Evolutionary conservation across 1,140 invertebrate genomes (phyloP), one percentile per base, ranked within the genome.

Genomic region (Gonioctena quinquepunctata): DNA sequence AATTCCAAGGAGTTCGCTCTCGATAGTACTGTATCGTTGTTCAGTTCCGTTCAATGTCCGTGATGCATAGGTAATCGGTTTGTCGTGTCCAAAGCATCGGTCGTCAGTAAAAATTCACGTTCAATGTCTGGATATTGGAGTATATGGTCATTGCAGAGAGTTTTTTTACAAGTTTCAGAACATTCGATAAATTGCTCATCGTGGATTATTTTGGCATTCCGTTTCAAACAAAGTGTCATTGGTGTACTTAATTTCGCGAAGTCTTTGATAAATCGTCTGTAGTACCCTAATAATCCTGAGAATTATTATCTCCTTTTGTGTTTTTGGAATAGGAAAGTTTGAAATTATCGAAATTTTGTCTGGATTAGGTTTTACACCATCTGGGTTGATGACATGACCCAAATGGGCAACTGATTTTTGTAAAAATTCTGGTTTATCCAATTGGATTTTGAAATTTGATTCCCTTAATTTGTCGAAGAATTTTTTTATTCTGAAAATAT

Each of bases 331-430:
- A 21, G 72, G 69, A 26, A 59, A 63, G 13, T 74, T 68, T 50
- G 18, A 18, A 26, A 74, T 68, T 25, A 54, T 61, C 19, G 18
- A 4, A 19, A 60, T 71, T 66, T 74, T 74, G 6, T 72, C 69
- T 8, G 73, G 73, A 59, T 69, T 69, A 11, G 68, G 71, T 63
- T 68, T 66, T 28, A 74, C 48, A 11, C 71, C 73, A n/a, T 73
- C 42, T 25, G 56, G 19, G n/a, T 23, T 33, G 7, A 66, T 59
- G 4, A 57, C 5, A 19, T 67, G 65, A 7, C 65, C 84, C 52
- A 86, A 75, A 75, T 83, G 84, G 4, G 70, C 54, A 0, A 85
- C 78, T 81, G 84, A 80, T 59, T 80, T 76, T 69, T 72, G 69
- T 16, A 56, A 11, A 73, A 66, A 70, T 57, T 72, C 67, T 56